phyloP scores from a whole-genome alignment of 2,113 vertebrate species.

The Andinoacara biseriatus region DNA sequence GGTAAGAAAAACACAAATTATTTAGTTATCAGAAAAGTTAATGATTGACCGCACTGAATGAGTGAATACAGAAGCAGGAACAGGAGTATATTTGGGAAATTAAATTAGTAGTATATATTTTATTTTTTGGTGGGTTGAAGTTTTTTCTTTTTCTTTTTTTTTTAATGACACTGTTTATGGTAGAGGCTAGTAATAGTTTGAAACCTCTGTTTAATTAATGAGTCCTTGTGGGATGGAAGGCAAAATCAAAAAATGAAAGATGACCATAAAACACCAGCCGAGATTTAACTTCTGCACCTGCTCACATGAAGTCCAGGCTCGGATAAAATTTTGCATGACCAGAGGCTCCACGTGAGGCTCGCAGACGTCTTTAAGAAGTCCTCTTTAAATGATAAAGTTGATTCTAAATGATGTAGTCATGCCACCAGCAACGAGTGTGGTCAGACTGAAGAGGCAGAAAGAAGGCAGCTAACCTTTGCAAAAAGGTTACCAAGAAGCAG shows the following conservation, averaged over 20 bases:
- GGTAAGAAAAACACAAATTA: not conserved
- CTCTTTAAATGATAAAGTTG: not conserved
- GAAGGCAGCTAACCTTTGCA: not conserved
- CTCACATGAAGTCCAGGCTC: not conserved
- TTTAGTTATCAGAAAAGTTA: not conserved
- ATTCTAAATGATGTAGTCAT: not conserved
- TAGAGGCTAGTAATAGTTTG: not conserved
- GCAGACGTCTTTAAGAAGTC: no score
- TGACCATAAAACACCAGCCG: not conserved
- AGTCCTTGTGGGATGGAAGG: not conserved
- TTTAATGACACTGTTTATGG: not conserved
- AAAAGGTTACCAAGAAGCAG: not conserved
- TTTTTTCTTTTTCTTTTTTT: not conserved
- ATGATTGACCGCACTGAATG: not conserved
- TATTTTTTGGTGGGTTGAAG: not conserved
- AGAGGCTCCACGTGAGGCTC: no score
- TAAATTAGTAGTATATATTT: accelerated
- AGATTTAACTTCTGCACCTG: not conserved
- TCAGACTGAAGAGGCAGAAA: not conserved
- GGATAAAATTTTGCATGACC: not conserved
- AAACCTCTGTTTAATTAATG: not conserved
- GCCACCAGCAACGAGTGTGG: not conserved
- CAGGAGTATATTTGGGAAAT: not conserved
- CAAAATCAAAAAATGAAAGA: not conserved
- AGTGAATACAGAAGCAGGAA: not conserved